Base-by-base conservation (phyloP, 2,113 vertebrate species). In the Plestiodon gilberti region DNA sequence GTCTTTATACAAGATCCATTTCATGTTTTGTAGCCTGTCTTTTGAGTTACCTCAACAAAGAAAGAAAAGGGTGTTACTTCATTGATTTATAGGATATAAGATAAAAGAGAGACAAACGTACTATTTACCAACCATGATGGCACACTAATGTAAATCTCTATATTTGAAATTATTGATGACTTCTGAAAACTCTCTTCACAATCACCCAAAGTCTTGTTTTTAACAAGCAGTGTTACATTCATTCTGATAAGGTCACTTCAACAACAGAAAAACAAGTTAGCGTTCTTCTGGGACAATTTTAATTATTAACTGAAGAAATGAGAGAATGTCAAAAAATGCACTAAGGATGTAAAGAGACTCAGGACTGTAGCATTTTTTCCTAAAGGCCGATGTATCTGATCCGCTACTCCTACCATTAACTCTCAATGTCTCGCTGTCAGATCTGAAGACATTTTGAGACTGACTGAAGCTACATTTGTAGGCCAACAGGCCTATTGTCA, bases 261-360 rank as follows among this genome's bases (percentile, higher is more conserved):
- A 77, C 80, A 73, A 86, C 1, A 40, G 0, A 6, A 48, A 28
- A 52, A 38, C 18, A 78, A 83, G 57, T 83, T 90, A 90, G 82
- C 69, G 64, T 73, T 90, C 20, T 69, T 73, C 25, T 82, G 57
- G 5, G 28, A 76, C 89, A 85, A 40, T 82, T 90, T 90, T 88
- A 92, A 82, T 87, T n/a, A 79, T 89, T 90, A 87, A 92, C 73
- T 74, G 87, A 55, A 43, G 62, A 25, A 89, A 25, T 81, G 65
- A 91, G 84, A 75, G 88, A 89, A 84, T 64, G 87, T 40, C n/a
- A 83, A 87, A 2, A 88, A 82, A 8, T 48, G 4, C 22, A n/a
- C 71, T 48, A 74, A 88, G 74, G 43, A 48, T n/a, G 67, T 22
- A 59, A 90, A 89, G 43, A 81, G 71, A 88, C 86, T 35, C 5